These are phyloP conservation scores for Micronycteris hirsuta DNA, from an alignment of 2,113 vertebrate genomes.

Conservation along the genomic window DNA sequence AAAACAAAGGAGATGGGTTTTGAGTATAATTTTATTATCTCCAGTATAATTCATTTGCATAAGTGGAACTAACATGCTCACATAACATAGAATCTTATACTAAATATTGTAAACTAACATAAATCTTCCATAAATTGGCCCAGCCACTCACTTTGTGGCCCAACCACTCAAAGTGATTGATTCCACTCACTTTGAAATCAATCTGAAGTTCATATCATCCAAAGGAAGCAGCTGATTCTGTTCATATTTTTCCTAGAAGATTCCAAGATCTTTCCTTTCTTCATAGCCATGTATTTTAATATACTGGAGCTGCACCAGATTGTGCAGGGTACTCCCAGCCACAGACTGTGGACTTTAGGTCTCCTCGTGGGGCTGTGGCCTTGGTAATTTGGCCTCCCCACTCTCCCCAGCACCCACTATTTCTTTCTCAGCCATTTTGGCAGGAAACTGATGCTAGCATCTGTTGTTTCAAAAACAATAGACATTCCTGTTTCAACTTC, in stretches of 20 bases:
- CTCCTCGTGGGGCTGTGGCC: not conserved
- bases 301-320: not conserved
- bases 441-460: not conserved
- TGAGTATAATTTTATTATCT: not conserved
- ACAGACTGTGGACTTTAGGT: too few relatives aligned
- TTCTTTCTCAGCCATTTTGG: not conserved
- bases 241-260: not conserved
- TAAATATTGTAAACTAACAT: not conserved
- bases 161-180: too few relatives aligned
- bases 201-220: too few relatives aligned
- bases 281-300: not conserved
- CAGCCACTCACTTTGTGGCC: not conserved
- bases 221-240: not conserved
- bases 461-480: not conserved
- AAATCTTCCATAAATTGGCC: not conserved
- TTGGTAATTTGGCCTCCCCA: not conserved
- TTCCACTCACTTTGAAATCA: too few relatives aligned
- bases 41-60: not conserved
- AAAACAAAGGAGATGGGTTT: not conserved
- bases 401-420: not conserved
- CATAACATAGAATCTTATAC: not conserved
- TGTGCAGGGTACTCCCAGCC: accelerated
- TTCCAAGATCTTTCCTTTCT: not conserved
- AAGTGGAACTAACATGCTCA: not conserved
- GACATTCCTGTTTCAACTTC: not conserved